A percentile compares a stretch with the other conserved stretches of the same genome.
phyloP scores from a whole-genome alignment of 2,888 invertebrate species.

The Lumbricus terrestris region DNA sequence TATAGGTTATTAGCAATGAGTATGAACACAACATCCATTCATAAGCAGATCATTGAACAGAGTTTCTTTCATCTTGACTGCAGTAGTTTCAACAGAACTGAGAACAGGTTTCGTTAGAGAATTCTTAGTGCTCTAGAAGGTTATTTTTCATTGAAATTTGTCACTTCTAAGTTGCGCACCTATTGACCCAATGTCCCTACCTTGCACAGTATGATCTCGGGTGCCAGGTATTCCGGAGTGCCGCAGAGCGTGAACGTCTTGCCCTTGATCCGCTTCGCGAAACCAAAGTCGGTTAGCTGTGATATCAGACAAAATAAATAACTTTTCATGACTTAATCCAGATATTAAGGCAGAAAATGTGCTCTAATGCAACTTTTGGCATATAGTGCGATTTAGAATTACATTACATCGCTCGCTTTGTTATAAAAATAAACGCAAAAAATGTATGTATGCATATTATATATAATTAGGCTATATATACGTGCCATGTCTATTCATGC shows the following conservation, averaged over 20 bases:
- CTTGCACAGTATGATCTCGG: slow-evolving; percentile 67
- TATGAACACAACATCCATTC: not conserved
- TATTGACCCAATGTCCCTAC: slow-evolving; percentile 69
- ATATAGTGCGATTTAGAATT: not conserved
- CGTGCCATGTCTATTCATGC: not conserved
- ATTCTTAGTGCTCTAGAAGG: no score
- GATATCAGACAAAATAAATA: slow-evolving; percentile 31
- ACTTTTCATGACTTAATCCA: not conserved
- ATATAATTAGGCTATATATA: no score
- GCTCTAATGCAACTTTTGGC: not conserved
- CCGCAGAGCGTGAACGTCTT: slow-evolving; percentile 99
- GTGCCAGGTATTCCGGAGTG: slow-evolving; percentile 82
- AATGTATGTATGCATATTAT: not conserved
- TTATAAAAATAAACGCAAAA: not conserved
- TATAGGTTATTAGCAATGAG: no score
- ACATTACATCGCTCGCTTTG: not conserved
- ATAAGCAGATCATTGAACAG: not conserved
- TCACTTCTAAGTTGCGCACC: not conserved
- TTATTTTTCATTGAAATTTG: no score
- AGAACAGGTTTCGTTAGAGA: not conserved
- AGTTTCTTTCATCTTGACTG: not conserved
- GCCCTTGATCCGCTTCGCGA: slow-evolving; percentile 98
- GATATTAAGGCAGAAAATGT: not conserved
- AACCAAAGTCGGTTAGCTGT: slow-evolving; percentile 97
- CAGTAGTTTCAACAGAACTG: not conserved